Base-by-base conservation (phyloP, 2,113 vertebrate species). In the Podocnemis expansa region DNA sequence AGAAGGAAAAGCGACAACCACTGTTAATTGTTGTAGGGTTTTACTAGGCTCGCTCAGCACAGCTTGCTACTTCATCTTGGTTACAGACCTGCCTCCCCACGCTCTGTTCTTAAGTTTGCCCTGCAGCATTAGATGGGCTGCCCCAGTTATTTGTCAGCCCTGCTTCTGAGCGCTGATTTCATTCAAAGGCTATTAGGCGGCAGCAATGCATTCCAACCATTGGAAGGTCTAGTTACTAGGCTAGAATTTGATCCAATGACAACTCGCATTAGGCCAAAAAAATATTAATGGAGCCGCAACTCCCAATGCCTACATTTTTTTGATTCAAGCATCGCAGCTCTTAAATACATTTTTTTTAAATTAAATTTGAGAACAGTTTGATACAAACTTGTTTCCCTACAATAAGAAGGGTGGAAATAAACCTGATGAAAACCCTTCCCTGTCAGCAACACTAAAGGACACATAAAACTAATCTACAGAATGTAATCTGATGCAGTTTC, bases 281-380 rank as follows among this genome's bases (percentile, higher is more conserved):
- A 43, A 92, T n/a, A 54, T 94, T 93, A 90, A 96, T 87, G 89
- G 89, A 3, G 89, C 92, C 63, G 93, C 89, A 93, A 93, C 84
- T 90, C 96, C 96, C 92, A 8, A 60, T 55, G 89, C 92, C 94
- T 84, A 85, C 9, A 2, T n/a, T 8, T 9, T 81, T 81, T 55
- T 55, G 31, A 85, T 43, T 14, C 11, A 0, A 87, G 85, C 87
- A 17, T 92, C 93, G 73, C 60, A 91, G 31, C 82, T 91, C 16
- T 1, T 4, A 7, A 17, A 90, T 93, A 83, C 91, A 80, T 73
- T 47, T 95, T 96, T 95, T 80, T 78, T 41, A 91, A 67, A 6
- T 19, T 21, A 25, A 10, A 43, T 10, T 34, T 11, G 12, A 78
- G 43, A 34, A 27, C 34, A 14, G 45, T 89, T 94, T 78, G 79